Evolutionary conservation across 2,888 invertebrate genomes (phyloP).

Genomic region (Dolomedes plantarius): DNA sequence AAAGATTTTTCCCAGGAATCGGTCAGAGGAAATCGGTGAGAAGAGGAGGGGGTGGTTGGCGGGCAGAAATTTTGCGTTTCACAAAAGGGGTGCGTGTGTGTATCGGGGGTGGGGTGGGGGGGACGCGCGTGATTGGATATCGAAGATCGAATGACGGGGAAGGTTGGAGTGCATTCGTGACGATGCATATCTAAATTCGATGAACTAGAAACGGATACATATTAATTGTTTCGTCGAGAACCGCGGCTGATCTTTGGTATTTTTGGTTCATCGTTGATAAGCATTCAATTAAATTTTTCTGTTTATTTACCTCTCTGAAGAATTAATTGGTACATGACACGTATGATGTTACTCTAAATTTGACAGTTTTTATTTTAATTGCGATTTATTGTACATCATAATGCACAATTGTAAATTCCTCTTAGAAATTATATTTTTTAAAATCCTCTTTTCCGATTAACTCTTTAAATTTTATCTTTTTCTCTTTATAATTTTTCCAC

Average conservation of each 20-base stretch:
- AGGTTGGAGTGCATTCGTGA: conserved; percentile 14
- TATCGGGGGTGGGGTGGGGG: background rate
- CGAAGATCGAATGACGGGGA: conserved; percentile 16
- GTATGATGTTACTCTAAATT: too few relatives aligned
- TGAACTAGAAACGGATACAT: conserved; percentile 13
- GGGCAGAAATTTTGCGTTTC: background rate
- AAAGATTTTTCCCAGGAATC: conserved; percentile 34
- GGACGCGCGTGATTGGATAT: conserved; percentile 8
- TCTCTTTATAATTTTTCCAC: too few relatives aligned
- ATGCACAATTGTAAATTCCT: too few relatives aligned
- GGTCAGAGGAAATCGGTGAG: conserved; percentile 1
- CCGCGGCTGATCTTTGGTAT: background rate
- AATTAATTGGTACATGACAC: background rate
- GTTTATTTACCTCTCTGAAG: background rate
- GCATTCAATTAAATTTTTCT: background rate
- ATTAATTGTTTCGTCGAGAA: background rate
- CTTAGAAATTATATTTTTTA: too few relatives aligned
- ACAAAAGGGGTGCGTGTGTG: background rate
- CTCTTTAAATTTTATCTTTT: too few relatives aligned
- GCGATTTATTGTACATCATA: too few relatives aligned
- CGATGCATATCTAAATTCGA: conserved; percentile 18
- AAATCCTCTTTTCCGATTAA: too few relatives aligned
- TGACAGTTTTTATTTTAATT: too few relatives aligned
- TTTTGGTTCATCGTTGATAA: background rate
- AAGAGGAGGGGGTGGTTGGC: background rate